These are phyloP conservation scores for Adelges cooleyi DNA, from an alignment of 1,140 invertebrate species.

Conservation along the genomic window DNA sequence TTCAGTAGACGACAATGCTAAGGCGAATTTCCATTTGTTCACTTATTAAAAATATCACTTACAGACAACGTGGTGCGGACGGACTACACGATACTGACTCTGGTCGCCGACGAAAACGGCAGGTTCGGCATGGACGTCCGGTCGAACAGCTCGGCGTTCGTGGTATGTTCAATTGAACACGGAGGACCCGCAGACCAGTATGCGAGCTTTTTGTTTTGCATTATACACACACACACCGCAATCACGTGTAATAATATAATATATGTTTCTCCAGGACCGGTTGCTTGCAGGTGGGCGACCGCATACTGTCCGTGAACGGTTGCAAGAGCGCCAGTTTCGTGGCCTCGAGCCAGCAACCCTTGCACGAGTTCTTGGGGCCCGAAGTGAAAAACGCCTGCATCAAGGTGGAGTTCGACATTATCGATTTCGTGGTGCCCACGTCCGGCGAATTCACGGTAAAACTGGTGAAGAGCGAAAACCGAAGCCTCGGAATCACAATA, in stretches of 20 bases:
- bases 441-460: conserved; percentile 78
- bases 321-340: conserved; percentile 23
- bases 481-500: conserved; percentile 75
- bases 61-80: conserved; percentile 46
- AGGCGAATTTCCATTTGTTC: background rate
- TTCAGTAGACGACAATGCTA: no score
- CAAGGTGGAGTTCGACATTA: conserved; percentile 71
- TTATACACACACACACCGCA: background rate
- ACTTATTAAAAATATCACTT: no score
- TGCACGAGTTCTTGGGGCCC: conserved; percentile 23
- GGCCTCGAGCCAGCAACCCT: conserved; percentile 11
- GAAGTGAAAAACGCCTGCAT: conserved; percentile 28
- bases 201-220: conserved; percentile 14
- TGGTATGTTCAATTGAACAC: conserved; percentile 53
- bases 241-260: background rate
- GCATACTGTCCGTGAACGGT: conserved; percentile 65
- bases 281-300: conserved; percentile 68
- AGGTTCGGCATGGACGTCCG: conserved; percentile 30
- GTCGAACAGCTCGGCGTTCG: conserved; percentile 28
- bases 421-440: conserved; percentile 80
- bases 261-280: conserved; percentile 30
- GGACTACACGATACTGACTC: conserved; percentile 53
- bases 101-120: conserved; percentile 44
- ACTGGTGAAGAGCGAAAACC: conserved; percentile 57
- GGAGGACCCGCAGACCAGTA: conserved; percentile 64